phyloP scores from a whole-genome alignment of 2,113 vertebrate genomes.

The Mustelus asterias region DNA sequence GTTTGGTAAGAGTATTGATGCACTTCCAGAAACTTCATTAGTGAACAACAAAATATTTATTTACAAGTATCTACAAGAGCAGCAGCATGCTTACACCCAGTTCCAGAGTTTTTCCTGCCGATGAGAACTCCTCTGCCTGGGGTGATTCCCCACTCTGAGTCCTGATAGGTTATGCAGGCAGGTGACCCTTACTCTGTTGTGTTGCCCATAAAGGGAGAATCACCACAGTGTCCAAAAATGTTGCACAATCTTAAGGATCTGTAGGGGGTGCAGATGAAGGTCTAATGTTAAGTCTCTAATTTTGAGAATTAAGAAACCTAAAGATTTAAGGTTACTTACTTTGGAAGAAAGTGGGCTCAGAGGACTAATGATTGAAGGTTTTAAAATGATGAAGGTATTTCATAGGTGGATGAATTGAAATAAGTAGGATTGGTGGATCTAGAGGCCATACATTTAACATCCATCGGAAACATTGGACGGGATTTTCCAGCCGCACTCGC shows the following conservation, averaged over 20 bases:
- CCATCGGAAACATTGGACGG: background rate
- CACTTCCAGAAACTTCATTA: too few species aligned
- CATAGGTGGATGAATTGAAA: background rate
- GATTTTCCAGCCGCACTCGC: background rate
- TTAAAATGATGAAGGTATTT: background rate
- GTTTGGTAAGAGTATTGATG: too few species aligned
- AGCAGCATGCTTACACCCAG: too few species aligned
- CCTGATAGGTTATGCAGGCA: too few species aligned
- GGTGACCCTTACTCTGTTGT: too few species aligned
- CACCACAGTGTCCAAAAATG: too few species aligned
- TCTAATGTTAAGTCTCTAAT: background rate
- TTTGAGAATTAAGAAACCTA: background rate
- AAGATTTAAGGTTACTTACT: background rate
- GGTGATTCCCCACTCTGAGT: too few species aligned
- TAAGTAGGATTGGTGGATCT: background rate
- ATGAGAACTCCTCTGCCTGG: too few species aligned
- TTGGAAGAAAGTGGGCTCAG: background rate
- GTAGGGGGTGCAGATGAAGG: background rate
- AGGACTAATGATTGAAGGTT: background rate
- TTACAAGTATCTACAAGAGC: too few species aligned
- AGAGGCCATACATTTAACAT: background rate
- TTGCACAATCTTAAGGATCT: background rate
- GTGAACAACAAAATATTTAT: too few species aligned
- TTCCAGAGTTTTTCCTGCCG: too few species aligned
- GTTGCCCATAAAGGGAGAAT: too few species aligned